Base-by-base conservation (phyloP, 2,113 vertebrate genomes). In the Rhipidura dahli region DNA sequence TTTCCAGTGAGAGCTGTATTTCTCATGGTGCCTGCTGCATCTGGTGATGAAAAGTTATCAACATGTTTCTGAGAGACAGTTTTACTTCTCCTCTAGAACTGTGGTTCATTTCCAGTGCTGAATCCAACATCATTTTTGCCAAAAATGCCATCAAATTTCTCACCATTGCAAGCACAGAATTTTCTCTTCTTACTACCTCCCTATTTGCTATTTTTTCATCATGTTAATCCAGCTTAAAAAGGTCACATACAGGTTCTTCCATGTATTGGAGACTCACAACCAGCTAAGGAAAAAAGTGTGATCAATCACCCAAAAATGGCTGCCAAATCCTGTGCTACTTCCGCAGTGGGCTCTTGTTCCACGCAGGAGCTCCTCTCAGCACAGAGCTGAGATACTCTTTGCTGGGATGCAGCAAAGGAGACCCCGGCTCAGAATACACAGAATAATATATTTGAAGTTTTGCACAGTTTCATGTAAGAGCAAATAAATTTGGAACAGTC, bases 11-110 rank as follows among this genome's bases (percentile, higher is more conserved):
- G 24, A 66, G 27, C 26, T 68, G 2, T 19, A 12, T 49, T 94
- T 78, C 65, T 47, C 42, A 26, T 0, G 0, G 28, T 31, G 22
- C 27, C 50, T 69, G 30, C n/a, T 65, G 37, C 9, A 37, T 13
- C 27, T 83, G 50, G 37, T 45, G 15, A 44, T 49, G 54, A 49
- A 56, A 30, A 79, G 10, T 33, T 68, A 66, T 1, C 42, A 66
- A 27, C 9, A 3, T 5, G 11, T 54, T 82, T 59, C 56, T 31
- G 6, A 81, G 22, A 37, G 35, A 37, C 15, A 19, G 14, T 45
- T 75, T 61, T 70, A 15, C 6, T 47, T 54, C 65, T 59, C 7
- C 13, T 83, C 21, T 30, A 79, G 69, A 12, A 10, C 11, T 20
- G 26, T 30, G 31, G 15, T 33, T 87, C 35, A 4, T 45, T 78